A percentile compares a stretch with the other conserved stretches of the same genome.
phyloP scores from a whole-genome alignment of 2,113 vertebrate species.

The Tyto alba region DNA sequence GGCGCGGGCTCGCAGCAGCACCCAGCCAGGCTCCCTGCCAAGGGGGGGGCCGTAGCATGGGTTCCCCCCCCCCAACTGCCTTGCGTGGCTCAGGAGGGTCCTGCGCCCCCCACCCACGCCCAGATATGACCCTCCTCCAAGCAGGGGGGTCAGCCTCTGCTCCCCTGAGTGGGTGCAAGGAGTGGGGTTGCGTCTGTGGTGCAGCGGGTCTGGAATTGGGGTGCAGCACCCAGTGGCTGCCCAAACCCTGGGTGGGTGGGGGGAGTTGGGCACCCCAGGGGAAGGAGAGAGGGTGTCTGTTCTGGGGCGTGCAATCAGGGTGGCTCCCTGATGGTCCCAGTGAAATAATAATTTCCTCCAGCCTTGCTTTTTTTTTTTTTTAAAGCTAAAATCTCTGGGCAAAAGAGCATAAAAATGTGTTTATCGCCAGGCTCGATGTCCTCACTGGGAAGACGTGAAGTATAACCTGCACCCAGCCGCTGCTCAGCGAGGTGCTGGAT shows the following conservation, averaged over 20 bases:
- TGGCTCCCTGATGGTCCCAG: background rate
- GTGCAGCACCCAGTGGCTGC: background rate
- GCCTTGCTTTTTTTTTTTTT: background rate
- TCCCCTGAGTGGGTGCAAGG: fast-evolving
- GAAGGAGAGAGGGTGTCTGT: background rate
- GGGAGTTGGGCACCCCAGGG: background rate
- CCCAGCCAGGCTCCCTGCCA: background rate
- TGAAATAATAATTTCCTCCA: background rate
- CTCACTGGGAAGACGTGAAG: background rate
- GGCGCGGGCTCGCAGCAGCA: fast-evolving
- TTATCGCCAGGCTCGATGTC: background rate
- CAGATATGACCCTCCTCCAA: background rate
- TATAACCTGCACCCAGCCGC: background rate
- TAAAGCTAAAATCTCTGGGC: background rate
- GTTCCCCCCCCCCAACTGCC: background rate
- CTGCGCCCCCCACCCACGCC: background rate
- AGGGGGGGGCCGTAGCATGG: no score
- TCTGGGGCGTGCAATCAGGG: background rate
- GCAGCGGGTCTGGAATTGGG: background rate
- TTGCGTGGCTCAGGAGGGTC: fast-evolving
- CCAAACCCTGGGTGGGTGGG: background rate
- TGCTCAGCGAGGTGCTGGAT: background rate
- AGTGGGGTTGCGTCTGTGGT: background rate
- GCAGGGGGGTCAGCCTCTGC: background rate
- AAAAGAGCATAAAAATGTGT: background rate